phyloP scores from a whole-genome alignment of 2,113 vertebrate genomes.

The Esox niger region DNA sequence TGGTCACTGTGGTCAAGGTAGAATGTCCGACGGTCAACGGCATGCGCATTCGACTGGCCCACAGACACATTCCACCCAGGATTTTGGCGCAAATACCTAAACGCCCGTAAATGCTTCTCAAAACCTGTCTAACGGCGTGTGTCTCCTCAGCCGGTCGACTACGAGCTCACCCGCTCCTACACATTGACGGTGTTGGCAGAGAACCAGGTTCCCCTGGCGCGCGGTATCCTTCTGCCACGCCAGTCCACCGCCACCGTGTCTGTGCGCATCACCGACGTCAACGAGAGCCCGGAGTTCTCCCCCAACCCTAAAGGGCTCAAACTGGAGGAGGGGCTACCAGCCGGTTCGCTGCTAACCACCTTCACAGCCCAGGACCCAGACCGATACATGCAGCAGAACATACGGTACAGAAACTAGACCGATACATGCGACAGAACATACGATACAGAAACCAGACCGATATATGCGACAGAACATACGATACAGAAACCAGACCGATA shows the following conservation, averaged over 20 bases:
- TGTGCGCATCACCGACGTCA: constrained; percentile 90
- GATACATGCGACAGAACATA: too few species aligned
- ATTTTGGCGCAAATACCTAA: too few species aligned
- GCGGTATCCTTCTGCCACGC: constrained; percentile 90
- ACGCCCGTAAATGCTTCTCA: too few species aligned
- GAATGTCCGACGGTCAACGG: not conserved
- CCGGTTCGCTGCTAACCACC: constrained; percentile 79
- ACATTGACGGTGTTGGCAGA: constrained; percentile 89
- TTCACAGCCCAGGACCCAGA: constrained; percentile 92
- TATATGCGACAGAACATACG: too few species aligned
- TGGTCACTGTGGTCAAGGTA: constrained; percentile 94
- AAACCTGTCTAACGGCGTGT: constrained; percentile 12
- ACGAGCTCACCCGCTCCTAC: constrained; percentile 88
- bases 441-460: constrained; percentile 65
- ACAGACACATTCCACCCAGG: not conserved
- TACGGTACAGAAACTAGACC: constrained; percentile 73
- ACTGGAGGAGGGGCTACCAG: constrained; percentile 86
- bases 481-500: constrained; percentile 65
- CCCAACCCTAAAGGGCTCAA: constrained; percentile 89
- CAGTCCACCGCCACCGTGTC: constrained; percentile 94
- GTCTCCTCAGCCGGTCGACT: constrained; percentile 85
- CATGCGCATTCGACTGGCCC: not conserved
- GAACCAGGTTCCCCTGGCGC: constrained; percentile 89
- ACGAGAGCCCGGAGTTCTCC: constrained; percentile 91
- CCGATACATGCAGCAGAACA: constrained; percentile 84